These are phyloP conservation scores for Anguilla marmorata DNA, from an alignment of 2,797 vertebrate species.

Conservation along the genomic window DNA sequence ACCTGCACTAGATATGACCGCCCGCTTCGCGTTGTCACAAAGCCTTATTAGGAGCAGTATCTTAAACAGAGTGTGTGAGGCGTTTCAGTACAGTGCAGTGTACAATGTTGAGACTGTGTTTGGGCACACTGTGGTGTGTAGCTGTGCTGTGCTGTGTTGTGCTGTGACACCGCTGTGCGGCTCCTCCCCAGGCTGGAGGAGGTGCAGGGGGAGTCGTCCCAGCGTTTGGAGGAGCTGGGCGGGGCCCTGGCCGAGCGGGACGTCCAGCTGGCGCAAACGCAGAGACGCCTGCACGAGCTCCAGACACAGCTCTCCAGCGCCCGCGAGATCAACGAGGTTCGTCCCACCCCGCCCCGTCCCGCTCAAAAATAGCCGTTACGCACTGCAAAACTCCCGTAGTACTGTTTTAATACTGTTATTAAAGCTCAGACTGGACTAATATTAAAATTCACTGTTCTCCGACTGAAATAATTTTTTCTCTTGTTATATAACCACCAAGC, in stretches of 20 bases:
- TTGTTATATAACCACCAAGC: neutral
- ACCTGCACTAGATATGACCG: neutral
- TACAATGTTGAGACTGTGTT: neutral
- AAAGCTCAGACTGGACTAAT: no score
- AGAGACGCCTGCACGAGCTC: slow-evolving; percentile 62
- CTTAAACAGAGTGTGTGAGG: neutral
- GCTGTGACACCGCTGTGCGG: neutral
- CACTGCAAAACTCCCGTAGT: neutral
- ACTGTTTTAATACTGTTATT: no score
- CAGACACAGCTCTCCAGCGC: slow-evolving; percentile 60
- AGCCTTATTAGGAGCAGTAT: neutral
- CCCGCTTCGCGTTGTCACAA: neutral
- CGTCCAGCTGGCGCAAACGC: slow-evolving; percentile 57
- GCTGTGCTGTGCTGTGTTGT: neutral
- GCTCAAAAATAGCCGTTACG: neutral
- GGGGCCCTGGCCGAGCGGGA: slow-evolving; percentile 62
- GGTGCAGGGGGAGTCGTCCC: slow-evolving; percentile 58
- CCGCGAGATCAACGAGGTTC: slow-evolving; percentile 72
- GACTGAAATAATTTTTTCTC: no score
- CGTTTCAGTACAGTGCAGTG: neutral
- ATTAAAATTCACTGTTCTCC: no score
- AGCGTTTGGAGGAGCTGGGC: slow-evolving; percentile 51
- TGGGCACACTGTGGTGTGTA: neutral
- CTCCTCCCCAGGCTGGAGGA: slow-evolving; percentile 58
- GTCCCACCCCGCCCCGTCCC: no score